Conservation (phyloP, 2,888 invertebrate genomes). For the Dynastes maya region DNA sequence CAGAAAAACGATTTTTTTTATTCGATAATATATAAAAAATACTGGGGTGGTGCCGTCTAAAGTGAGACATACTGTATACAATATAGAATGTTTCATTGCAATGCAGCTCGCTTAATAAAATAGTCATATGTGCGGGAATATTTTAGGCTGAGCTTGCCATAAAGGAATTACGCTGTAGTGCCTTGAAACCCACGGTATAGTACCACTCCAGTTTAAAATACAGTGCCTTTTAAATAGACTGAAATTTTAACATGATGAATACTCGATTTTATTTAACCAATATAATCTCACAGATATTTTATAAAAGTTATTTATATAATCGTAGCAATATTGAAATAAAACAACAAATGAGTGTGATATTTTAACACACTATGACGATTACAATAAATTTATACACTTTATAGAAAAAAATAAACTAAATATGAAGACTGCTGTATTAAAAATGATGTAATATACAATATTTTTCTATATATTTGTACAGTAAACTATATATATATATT, state of each 20-base stretch:
- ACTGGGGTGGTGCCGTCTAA: too few relatives aligned
- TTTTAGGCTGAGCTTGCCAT: constrained; percentile 8
- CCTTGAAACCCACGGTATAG: background rate
- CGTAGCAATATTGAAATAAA: constrained; percentile 27
- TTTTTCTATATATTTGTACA: constrained; percentile 49
- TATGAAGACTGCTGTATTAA: constrained; percentile 47
- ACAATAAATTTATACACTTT: constrained; percentile 20
- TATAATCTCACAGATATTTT: constrained; percentile 45
- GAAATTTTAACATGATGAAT: constrained; percentile 28
- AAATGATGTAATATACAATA: constrained; percentile 47
- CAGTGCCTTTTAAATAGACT: constrained; percentile 40
- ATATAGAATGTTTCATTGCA: constrained; percentile 3
- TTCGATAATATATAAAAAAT: too few relatives aligned
- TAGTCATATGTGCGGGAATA: background rate
- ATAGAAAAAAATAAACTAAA: constrained; percentile 24
- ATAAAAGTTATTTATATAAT: constrained; percentile 36
- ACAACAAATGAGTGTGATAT: constrained; percentile 24
- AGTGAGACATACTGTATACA: too few relatives aligned
- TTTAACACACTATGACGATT: constrained; percentile 26
- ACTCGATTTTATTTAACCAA: constrained; percentile 43
- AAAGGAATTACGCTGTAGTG: constrained; percentile 11
- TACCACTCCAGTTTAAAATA: constrained; percentile 12
- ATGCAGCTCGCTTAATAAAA: background rate
- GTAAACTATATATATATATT: constrained; percentile 35
- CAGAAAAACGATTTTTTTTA: too few relatives aligned